Evolutionary conservation across 2,888 invertebrate genomes (phyloP), one percentile per base, ranked within the genome.

Genomic region (Anthoptus insignis): DNA sequence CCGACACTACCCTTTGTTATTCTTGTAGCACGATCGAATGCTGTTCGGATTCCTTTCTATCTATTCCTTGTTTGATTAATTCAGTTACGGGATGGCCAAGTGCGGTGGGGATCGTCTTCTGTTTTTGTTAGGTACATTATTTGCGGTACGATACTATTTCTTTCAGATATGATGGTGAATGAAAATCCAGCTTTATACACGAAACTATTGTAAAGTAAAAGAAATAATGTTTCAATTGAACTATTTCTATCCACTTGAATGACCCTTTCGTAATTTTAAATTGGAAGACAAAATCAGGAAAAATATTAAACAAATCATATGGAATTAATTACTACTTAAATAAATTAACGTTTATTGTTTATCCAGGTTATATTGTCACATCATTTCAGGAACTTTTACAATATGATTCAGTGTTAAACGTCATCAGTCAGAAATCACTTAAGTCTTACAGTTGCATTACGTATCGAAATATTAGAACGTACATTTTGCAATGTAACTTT

Each of bases 1-100:
- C 81, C 82, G 82, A 81, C 80, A 81, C 78, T 80, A 78, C 74
- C 79, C 78, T 84, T 88, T 87, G 84, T 87, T 84, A 77, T 69
- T 77, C 74, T 78, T 63, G 75, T 69, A 74, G 76, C 77, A 73
- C 79, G 78, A 75, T 82, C 83, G 87, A 86, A 83, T 84, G 79
- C 81, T 79, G 80, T 79, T 80, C 76, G 79, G 81, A 83, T 83
- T 82, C 83, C 81, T 75, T n/a, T n/a, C n/a, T 78, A 80, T 83
- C 80, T 73, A 80, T 82, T 81, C 76, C 75, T 67, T 76, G 63
- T 60, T 66, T 42, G 59, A 61, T 81, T 73, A 74, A 78, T 79
- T 82, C 79, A 81, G 76, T 76, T 72, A 68, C 67, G 65, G 67
- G n/a, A 57, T 42, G 42, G 50, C 50, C 64, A 64, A 64, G 64